A percentile compares a stretch with the other conserved stretches of the same genome.
phyloP scores from a whole-genome alignment of 2,888 invertebrate genomes.

The Lycaena phlaeas region DNA sequence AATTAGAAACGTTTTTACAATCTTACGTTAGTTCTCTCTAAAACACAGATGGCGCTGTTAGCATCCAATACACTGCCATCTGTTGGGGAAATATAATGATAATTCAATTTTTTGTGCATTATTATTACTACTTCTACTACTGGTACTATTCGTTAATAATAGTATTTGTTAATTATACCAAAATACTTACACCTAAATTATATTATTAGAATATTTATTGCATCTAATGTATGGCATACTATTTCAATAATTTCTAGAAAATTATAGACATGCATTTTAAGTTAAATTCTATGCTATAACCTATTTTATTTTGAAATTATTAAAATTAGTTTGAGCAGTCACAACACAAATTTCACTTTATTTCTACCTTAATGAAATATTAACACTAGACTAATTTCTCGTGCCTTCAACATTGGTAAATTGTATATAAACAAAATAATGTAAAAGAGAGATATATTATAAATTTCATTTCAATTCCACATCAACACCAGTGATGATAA shows the following conservation, averaged over 20 bases:
- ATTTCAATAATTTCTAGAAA: constrained; percentile 27
- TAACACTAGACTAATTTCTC: neutral
- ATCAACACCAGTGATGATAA: no score
- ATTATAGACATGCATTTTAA: constrained; percentile 13
- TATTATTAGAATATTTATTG: constrained; percentile 31
- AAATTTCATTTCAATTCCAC: no score
- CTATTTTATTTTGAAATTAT: constrained; percentile 6
- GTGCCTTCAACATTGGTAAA: no score
- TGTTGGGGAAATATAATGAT: neutral
- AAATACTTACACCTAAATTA: neutral
- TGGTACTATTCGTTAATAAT: no score
- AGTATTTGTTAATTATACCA: no score
- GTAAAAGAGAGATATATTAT: no score
- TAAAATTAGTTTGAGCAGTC: constrained; percentile 5
- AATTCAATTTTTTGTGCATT: neutral
- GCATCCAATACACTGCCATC: neutral
- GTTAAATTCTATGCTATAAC: neutral
- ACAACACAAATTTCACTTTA: constrained; percentile 1
- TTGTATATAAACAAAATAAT: no score
- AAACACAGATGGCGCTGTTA: neutral
- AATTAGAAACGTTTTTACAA: neutral
- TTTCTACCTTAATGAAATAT: neutral
- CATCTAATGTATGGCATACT: constrained; percentile 62
- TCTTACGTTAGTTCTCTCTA: neutral
- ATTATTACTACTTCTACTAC: neutral